These are phyloP conservation scores for Varanus komodoensis DNA, from an alignment of 2,113 vertebrate genomes.

Conservation along the genomic window DNA sequence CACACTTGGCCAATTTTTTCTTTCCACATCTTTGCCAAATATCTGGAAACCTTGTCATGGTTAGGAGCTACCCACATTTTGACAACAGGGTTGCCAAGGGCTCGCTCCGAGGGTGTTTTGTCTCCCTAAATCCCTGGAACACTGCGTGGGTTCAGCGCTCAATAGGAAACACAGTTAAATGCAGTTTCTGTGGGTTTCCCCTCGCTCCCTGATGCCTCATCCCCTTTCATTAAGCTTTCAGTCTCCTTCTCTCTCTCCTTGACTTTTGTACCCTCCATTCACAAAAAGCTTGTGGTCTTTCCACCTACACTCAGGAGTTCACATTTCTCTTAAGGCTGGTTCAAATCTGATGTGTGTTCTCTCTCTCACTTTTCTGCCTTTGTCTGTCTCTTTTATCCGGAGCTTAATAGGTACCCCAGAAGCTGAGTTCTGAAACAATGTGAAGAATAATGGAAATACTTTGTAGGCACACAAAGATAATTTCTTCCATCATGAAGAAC, in stretches of 20 bases:
- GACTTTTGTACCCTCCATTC: not conserved
- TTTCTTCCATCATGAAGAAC: not conserved
- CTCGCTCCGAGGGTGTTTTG: not conserved
- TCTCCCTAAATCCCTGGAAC: not conserved
- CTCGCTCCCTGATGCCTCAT: not conserved
- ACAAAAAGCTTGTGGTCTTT: not conserved
- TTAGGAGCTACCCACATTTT: not conserved
- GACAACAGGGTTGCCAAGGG: not conserved
- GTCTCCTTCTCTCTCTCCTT: not conserved
- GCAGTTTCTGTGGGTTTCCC: conserved; percentile 19
- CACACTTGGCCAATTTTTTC: not conserved
- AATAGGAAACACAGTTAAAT: conserved; percentile 30
- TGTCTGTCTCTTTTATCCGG: not conserved
- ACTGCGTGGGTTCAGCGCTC: conserved; percentile 4
- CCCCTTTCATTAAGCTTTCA: conserved; percentile 18
- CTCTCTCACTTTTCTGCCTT: too few species aligned
- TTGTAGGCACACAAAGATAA: not conserved
- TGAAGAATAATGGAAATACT: not conserved
- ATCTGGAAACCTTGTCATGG: too few species aligned
- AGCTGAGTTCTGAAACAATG: not conserved
- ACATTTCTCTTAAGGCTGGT: not conserved
- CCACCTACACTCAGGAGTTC: not conserved
- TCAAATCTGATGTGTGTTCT: not conserved
- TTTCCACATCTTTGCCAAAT: not conserved
- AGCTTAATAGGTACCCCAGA: not conserved